These are phyloP conservation scores for Brachyrhaphis roseni DNA, from an alignment of 2,797 vertebrate species.

Conservation along the genomic window DNA sequence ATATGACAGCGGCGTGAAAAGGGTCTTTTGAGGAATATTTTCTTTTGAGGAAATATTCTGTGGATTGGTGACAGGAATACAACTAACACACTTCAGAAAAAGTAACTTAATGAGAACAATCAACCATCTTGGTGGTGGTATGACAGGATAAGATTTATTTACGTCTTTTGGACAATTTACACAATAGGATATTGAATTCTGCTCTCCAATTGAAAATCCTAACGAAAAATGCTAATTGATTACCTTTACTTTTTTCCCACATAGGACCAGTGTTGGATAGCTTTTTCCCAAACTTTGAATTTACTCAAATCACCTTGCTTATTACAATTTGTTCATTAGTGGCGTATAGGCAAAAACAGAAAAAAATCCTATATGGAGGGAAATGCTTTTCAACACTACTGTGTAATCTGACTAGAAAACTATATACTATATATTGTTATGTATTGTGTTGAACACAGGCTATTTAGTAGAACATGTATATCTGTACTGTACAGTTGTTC, in stretches of 20 bases:
- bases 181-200: neutral
- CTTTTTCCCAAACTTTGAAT: neutral
- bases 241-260: neutral
- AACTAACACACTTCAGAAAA: neutral
- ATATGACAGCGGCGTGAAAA: neutral
- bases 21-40: neutral
- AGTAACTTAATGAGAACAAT: neutral
- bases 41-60: neutral
- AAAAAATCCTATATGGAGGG: neutral
- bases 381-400: neutral
- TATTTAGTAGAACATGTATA: slow-evolving; percentile 13
- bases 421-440: neutral
- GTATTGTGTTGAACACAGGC: slow-evolving; percentile 14
- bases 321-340: no score
- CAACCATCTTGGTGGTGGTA: neutral
- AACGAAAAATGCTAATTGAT: neutral
- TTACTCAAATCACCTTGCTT: neutral
- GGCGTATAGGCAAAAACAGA: neutral
- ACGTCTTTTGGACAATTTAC: neutral
- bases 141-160: neutral
- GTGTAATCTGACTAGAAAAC: slow-evolving; percentile 12
- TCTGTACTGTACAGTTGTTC: neutral
- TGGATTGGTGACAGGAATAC: neutral
- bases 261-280: neutral
- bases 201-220: neutral